Base-by-base conservation (phyloP, 35 echinoderm and acorn worm genomes). In the Ophiothrix spiculata region DNA sequence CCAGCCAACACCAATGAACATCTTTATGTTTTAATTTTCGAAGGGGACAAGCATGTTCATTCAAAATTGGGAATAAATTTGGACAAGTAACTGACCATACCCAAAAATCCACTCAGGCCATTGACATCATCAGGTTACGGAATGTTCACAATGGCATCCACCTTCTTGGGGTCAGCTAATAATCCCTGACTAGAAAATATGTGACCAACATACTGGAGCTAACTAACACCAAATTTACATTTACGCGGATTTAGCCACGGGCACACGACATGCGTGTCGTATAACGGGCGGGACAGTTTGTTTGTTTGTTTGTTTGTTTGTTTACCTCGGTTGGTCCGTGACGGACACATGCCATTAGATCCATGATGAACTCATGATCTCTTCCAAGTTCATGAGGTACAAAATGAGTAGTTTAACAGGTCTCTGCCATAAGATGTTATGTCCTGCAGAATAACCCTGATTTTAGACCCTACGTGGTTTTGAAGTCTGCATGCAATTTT, bases 21-120 rank as follows among this genome's bases (percentile, higher is more conserved):
- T 69, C 60, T 69, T 69, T 69, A 2, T n/a, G 60, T 12, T 15
- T 69, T 28, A 69, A 25, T 15, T 69, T 40, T 85, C 87, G 17
- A 63, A 21, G 16, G 37, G 86, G 92, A 1, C 74, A 37, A 1
- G 77, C 84, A 34, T 79, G 77, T 32, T 90, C 88, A 37, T 75
- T 86, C 0, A 90, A 77, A n/a, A 36, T 94, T 86, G 25, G 76
- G 80, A 15, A 89, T 90, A 45, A 90, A 90, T 37, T 94, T 94
- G n/a, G 78, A 75, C 0, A 93, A 77, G 42, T 93, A 94, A 29
- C 42, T 90, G 0, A 90, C 63, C 41, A 94, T 90, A 25, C 88
- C 76, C 0, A 89, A 39, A 38, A 85, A 86, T 37, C 74, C 40
- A 40, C 89, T 75, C 15, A 93, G 75, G 4, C 40, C 91, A 80